phyloP scores from a whole-genome alignment of 1,140 invertebrate genomes.

The Brachionus manjavacas region DNA sequence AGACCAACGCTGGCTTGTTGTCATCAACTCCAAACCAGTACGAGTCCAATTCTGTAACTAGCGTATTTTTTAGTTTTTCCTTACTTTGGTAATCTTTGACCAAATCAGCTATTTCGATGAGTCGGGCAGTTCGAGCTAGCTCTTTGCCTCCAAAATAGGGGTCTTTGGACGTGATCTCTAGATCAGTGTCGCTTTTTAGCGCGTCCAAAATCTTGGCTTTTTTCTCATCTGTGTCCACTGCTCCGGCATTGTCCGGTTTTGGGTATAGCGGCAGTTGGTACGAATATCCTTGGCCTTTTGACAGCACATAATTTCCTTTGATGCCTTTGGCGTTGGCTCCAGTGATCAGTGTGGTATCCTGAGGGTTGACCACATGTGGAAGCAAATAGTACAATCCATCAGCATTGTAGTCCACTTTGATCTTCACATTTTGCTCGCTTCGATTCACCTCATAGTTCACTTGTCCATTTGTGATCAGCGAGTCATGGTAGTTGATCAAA shows the following conservation, averaged over 20 bases:
- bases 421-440: not conserved
- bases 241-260: not conserved
- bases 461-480: not conserved
- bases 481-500: not conserved
- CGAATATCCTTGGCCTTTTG: not conserved
- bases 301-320: not conserved
- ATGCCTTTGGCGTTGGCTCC: constrained; percentile 13
- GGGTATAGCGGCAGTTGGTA: not conserved
- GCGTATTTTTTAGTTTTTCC: not conserved
- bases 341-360: not conserved
- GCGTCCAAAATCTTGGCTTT: not conserved
- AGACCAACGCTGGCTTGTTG: not conserved
- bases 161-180: constrained; percentile 15
- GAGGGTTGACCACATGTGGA: constrained; percentile 13
- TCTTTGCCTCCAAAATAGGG: constrained; percentile 26
- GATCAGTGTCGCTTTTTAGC: not conserved
- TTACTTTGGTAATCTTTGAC: not conserved
- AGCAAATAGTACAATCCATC: constrained; percentile 1
- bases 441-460: not conserved
- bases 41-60: not conserved
- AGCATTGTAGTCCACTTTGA: not conserved
- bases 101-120: constrained; percentile 33
- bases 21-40: constrained; percentile 9
- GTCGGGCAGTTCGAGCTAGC: not conserved
- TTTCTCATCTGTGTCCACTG: constrained; percentile 2